Base-by-base conservation (phyloP, 1,140 invertebrate species). In the Scaptodrosophila lebanonensis region DNA sequence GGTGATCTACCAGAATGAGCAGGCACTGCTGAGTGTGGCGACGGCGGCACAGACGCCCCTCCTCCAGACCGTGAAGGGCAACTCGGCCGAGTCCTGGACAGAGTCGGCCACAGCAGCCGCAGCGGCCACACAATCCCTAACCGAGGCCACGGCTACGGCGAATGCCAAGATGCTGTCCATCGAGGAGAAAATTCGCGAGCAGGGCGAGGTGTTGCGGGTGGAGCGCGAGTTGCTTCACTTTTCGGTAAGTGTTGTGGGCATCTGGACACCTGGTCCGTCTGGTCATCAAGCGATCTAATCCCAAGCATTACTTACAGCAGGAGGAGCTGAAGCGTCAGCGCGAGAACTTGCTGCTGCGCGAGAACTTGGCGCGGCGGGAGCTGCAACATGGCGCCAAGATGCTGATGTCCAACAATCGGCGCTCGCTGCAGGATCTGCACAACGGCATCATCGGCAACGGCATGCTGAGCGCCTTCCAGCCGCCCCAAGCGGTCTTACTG, bases 301-400 rank as follows among this genome's bases (percentile, higher is more conserved):
- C n/a, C n/a, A n/a, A n/a, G n/a, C n/a, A n/a, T n/a, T n/a, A 7
- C 1, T 53, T 93, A 18, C 92, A 94, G 84, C 91, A 93, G 83
- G 93, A 94, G 85, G 93, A 94, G 70, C 68, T 94, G n/a, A 91
- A 93, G 66, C 88, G 93, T 2, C 92, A 94, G 73, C 88, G 92
- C 2, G 93, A 91, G 56, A 93, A 92, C 75, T 76, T 93, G 6
- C 85, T 92, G 15, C 89, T 91, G 39, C 88, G 90, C 44, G 92
- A 93, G 68, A 89, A 86, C 70, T 86, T 91, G 56, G 89, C 89
- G 3, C 87, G 89, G 1, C 88, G 89, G 4, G 89, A 87, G 20
- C 44, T 87, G 68, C 85, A 85, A 49, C 82, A 84, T 59, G 86
- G 69, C 35, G 88, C 63, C 47, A 87, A 83, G 77, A 88, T 86